Percentiles rank a stretch among this genome's conserved stretches.
These are phyloP conservation scores for Pangasius krempfi DNA, from an alignment of 2,797 vertebrate species.

Conservation along the genomic window DNA sequence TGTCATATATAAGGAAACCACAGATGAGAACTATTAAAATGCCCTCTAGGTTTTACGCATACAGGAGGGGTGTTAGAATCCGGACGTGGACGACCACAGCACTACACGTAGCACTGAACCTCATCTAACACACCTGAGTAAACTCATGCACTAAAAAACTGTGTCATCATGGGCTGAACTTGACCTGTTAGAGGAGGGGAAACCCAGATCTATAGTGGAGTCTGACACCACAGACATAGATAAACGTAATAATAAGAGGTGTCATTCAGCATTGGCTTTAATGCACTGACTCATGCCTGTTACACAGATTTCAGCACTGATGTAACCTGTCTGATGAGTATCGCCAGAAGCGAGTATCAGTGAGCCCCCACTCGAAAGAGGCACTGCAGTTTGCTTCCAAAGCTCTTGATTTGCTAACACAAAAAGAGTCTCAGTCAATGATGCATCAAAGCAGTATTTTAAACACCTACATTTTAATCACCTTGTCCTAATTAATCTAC, in stretches of 20 bases:
- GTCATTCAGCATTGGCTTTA: neutral
- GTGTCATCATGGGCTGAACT: neutral
- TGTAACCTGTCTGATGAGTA: conserved; percentile 38
- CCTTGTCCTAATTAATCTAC: neutral
- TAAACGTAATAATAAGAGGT: conserved; percentile 10
- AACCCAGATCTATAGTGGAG: neutral
- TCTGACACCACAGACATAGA: neutral
- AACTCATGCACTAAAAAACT: neutral
- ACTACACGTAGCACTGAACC: neutral
- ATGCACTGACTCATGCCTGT: conserved; percentile 28
- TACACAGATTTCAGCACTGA: conserved; percentile 35
- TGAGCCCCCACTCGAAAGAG: conserved; percentile 40
- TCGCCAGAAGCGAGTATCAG: conserved; percentile 40
- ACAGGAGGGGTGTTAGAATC: neutral
- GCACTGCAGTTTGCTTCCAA: conserved; percentile 42
- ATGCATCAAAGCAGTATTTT: conserved; percentile 61
- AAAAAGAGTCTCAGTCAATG: conserved; percentile 57
- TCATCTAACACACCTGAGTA: neutral
- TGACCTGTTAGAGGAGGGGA: neutral
- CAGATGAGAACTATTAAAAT: neutral
- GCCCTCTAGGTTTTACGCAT: neutral
- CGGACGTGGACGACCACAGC: neutral
- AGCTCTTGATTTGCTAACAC: conserved; percentile 38
- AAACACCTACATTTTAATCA: neutral
- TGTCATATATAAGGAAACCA: neutral